Conservation (phyloP, 2,888 invertebrate genomes). For the Protonemura montana region DNA sequence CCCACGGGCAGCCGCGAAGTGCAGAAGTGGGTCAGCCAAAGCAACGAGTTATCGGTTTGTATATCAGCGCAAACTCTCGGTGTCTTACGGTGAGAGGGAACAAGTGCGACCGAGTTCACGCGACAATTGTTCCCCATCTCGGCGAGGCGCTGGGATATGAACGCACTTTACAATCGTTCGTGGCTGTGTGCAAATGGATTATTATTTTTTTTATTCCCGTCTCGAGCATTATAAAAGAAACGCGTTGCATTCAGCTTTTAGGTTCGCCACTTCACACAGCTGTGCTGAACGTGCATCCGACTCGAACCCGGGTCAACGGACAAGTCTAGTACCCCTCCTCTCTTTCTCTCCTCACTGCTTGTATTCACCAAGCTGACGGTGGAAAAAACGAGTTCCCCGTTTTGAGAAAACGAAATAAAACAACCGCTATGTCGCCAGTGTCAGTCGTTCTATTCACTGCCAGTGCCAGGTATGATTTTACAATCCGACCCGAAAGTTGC, state of each 20-base stretch:
- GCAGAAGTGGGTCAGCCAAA: background rate
- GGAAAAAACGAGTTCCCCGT: slow-evolving; percentile 7
- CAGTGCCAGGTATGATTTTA: background rate
- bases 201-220: too few relatives aligned
- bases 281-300: background rate
- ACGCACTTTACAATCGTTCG: too few relatives aligned
- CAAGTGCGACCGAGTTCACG: too few relatives aligned
- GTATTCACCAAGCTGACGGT: background rate
- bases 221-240: background rate
- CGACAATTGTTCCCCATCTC: too few relatives aligned
- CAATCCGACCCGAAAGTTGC: background rate
- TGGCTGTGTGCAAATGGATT: too few relatives aligned
- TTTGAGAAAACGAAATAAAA: background rate
- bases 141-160: too few relatives aligned
- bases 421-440: background rate
- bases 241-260: background rate
- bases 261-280: background rate
- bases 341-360: background rate
- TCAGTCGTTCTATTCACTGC: background rate
- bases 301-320: slow-evolving; percentile 7
- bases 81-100: too few relatives aligned
- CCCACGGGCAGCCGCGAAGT: background rate
- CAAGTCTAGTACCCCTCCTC: background rate
- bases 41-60: background rate
- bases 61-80: too few relatives aligned